Evolutionary conservation across 1,140 invertebrate species (phyloP).

Genomic region (Myzus persicae): DNA sequence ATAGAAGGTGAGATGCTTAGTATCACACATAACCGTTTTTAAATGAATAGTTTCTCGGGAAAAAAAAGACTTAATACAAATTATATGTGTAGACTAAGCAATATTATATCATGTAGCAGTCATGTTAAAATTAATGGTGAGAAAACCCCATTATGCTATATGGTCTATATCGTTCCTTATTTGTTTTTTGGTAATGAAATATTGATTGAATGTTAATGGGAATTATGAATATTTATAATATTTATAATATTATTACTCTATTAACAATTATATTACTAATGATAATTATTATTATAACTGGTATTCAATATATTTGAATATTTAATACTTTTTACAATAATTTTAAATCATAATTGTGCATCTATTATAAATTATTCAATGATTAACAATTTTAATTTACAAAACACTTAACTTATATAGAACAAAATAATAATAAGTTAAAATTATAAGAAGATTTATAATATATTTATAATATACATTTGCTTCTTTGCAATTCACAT

Average conservation of each 20-base stretch:
- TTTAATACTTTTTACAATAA: neutral
- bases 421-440: neutral
- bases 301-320: neutral
- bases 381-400: neutral
- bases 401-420: neutral
- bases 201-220: neutral
- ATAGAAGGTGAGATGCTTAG: neutral
- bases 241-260: neutral
- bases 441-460: neutral
- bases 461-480: neutral
- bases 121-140: neutral
- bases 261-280: too few species aligned
- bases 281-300: neutral
- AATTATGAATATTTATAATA: neutral
- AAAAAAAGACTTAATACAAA: constrained; percentile 35
- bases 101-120: neutral
- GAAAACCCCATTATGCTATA: neutral
- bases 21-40: neutral
- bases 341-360: neutral
- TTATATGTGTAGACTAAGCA: constrained; percentile 49
- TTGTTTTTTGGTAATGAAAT: neutral
- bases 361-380: neutral
- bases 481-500: neutral
- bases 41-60: neutral
- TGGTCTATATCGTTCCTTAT: neutral